Percentiles rank a stretch among this genome's conserved stretches.
Conservation (phyloP, 2,888 invertebrate species). For the Parasteatoda lunata region DNA sequence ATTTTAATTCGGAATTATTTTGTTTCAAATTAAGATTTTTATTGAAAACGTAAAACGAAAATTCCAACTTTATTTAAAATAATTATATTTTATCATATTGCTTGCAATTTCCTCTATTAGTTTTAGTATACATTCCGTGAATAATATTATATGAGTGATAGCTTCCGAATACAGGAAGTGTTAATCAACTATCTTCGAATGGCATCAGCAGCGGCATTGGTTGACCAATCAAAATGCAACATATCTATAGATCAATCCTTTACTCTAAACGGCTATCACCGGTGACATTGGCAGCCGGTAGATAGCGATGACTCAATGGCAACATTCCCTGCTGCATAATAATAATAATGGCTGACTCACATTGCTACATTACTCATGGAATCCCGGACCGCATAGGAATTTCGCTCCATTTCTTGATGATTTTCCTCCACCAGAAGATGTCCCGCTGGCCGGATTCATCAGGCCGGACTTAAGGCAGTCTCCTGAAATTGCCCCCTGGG, state of each 20-base stretch:
- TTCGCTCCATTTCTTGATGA: not conserved
- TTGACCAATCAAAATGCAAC: not conserved
- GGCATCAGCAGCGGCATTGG: not conserved
- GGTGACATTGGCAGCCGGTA: not conserved
- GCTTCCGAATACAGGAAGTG: not conserved
- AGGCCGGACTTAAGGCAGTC: not conserved
- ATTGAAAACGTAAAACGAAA: too few species aligned
- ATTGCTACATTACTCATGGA: conserved; percentile 1
- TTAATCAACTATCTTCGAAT: not conserved
- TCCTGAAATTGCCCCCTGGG: conserved; percentile 29
- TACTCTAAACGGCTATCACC: not conserved
- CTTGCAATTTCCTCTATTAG: too few species aligned
- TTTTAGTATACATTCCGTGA: too few species aligned
- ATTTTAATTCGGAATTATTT: too few species aligned
- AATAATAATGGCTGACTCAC: conserved; percentile 15
- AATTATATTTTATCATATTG: too few species aligned
- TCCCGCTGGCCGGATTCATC: conserved; percentile 3
- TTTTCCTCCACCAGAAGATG: not conserved
- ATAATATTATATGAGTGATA: too few species aligned
- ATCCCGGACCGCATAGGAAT: conserved; percentile 13
- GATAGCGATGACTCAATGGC: not conserved
- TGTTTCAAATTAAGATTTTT: too few species aligned
- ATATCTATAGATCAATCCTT: not conserved
- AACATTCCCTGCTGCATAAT: not conserved
- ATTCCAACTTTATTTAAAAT: too few species aligned